Conservation (phyloP, 2,113 vertebrate genomes). For the Macroglossus sobrinus region DNA sequence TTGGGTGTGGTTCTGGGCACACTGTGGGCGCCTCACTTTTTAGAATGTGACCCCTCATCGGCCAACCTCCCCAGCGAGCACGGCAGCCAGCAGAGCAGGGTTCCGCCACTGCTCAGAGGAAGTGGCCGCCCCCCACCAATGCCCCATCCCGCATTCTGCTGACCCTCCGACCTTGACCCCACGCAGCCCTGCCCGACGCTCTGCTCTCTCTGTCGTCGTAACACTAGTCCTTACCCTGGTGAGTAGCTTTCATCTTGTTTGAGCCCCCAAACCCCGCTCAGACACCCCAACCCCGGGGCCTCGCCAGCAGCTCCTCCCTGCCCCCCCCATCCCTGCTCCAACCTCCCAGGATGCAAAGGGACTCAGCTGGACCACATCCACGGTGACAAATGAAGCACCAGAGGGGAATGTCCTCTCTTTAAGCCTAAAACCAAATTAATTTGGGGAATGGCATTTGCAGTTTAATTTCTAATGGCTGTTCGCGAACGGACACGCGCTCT, state of each 20-base stretch:
- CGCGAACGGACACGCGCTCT: accelerated
- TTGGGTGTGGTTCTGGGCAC: background rate
- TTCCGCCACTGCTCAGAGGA: background rate
- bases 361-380: background rate
- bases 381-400: background rate
- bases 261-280: background rate
- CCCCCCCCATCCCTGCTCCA: accelerated
- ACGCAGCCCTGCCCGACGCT: accelerated
- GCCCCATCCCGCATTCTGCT: accelerated
- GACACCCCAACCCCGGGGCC: accelerated
- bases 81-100: too few relatives aligned
- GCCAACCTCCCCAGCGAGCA: background rate
- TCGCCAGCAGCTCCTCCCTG: background rate
- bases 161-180: background rate
- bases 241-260: accelerated
- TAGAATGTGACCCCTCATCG: background rate
- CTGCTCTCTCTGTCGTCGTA: too few relatives aligned
- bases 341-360: background rate
- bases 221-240: accelerated
- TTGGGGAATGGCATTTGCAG: background rate
- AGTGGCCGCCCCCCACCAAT: background rate
- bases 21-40: background rate
- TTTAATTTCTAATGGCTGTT: background rate
- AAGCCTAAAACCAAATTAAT: background rate
- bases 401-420: accelerated